Base-by-base conservation (phyloP, 2,113 vertebrate species). In the Asarcornis scutulata region DNA sequence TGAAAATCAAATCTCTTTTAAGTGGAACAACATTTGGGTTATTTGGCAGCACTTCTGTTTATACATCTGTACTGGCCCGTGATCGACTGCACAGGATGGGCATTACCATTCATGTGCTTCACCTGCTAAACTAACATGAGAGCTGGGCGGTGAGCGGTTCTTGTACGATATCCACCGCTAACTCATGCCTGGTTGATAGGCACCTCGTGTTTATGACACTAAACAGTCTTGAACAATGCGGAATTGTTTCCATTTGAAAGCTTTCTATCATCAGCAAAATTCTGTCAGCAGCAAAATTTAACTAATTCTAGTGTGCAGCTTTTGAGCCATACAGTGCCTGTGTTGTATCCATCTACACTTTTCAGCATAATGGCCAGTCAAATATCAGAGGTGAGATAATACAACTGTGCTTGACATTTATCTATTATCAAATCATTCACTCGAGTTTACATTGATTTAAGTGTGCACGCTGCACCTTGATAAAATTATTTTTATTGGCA, bases 361-460 rank as follows among this genome's bases (percentile, higher is more conserved):
- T 55, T 74, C 80, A 72, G 36, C 36, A 50, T 77, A 71, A 81
- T 77, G 85, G 22, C 36, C 85, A 83, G 44, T 62, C 82, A 96
- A 93, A 95, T 77, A 75, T 31, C 79, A 93, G 36, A 93, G 60
- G 79, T 71, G 68, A 93, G 87, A 59, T 66, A 85, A 96, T 63
- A 40, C 84, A 88, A 55, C 4, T 1, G 18, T 42, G 75, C 40
- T 74, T 88, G 82, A 92, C 71, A 85, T 91, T 89, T 83, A 76
- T 83, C 82, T 86, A 25, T 85, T 93, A 92, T 71, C 64, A 80
- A 67, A 91, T 72, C 6, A 80, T 69, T 83, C 1, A 0, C 59
- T 93, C 50, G 55, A 68, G 78, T 92, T 92, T 86, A 66, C 75
- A 91, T 75, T 86, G 64, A 90, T 90, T 87, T 78, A 94, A 50